Base-by-base conservation (phyloP, 1,140 invertebrate species). In the Drosophila serrata region DNA sequence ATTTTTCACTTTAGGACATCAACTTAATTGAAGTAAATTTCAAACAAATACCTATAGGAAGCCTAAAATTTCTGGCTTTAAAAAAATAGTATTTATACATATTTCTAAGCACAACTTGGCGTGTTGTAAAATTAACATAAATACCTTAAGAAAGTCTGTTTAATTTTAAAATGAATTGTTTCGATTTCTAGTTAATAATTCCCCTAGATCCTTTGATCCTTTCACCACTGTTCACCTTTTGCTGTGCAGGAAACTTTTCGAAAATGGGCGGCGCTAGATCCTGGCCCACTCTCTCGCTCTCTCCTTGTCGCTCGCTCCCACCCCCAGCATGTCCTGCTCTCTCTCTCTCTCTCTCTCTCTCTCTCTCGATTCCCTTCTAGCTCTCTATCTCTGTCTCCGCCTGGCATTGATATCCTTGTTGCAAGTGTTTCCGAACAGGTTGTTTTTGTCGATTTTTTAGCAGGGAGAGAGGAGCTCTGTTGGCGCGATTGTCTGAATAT, bases 361-460 rank as follows among this genome's bases (percentile, higher is more conserved):
- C 69, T 65, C 55, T 57, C 73, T 42, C 63, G 8, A 1, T 6
- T 2, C 27, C 42, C 15, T 40, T 63, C 72, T 58, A 24, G 46
- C 49, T 39, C 19, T 68, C 33, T 56, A 53, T 79, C 45, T 61
- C 80, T 46, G 39, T 35, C 69, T 65, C 55, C 27, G 33, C 48
- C 48, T 40, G 59, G 15, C 58, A 57, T 78, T 88, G 85, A 88
- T 81, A 65, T 88, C 85, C 85, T 91, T 90, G 82, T 69, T 91
- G 90, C 90, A 91, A 91, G 90, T 91, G 90, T 91, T 91, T 90
- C 86, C 85, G 85, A 91, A 91, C 90, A 91, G 90, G 90, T 91
- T 91, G 90, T 91, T 91, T 91, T 91, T 91, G 90, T 91, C 85
- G 90, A 91, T 91, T 91, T 91, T 91, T 88, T 88, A 82, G 85